phyloP scores from a whole-genome alignment of 2,888 invertebrate species.

The Aspidapion aeneum region DNA sequence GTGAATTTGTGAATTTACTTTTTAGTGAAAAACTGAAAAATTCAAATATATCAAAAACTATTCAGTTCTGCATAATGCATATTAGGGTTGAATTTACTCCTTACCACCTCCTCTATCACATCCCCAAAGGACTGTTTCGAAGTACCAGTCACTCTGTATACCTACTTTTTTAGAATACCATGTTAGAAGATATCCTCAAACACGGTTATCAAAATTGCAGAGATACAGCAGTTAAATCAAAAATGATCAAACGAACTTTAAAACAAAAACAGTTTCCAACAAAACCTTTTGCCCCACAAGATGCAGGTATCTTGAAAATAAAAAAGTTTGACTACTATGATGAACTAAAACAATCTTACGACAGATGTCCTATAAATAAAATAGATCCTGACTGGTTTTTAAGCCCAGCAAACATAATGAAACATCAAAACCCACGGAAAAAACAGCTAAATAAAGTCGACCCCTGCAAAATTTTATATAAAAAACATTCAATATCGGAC shows the following conservation, averaged over 20 bases:
- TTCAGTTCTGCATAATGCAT: too few relatives aligned
- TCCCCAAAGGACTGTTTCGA: too few relatives aligned
- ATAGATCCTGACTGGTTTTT: background rate
- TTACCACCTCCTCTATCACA: too few relatives aligned
- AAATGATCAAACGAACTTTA: background rate
- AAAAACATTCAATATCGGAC: background rate
- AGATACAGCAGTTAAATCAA: background rate
- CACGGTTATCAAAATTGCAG: background rate
- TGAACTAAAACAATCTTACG: background rate
- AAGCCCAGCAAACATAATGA: background rate
- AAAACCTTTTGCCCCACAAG: background rate
- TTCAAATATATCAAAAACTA: too few relatives aligned
- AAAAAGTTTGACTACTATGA: background rate
- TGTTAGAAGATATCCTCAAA: background rate
- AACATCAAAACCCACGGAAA: conserved; percentile 1
- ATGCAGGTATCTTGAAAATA: background rate
- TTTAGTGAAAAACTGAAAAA: too few relatives aligned
- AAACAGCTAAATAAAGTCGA: background rate
- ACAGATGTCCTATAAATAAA: background rate
- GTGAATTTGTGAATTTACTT: too few relatives aligned
- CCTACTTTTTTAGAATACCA: background rate
- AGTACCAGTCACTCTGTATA: too few relatives aligned
- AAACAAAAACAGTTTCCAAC: background rate
- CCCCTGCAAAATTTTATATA: background rate
- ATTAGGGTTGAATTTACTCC: too few relatives aligned